Base-by-base conservation (phyloP, 2,888 invertebrate species). In the Luffia ferchaultella region DNA sequence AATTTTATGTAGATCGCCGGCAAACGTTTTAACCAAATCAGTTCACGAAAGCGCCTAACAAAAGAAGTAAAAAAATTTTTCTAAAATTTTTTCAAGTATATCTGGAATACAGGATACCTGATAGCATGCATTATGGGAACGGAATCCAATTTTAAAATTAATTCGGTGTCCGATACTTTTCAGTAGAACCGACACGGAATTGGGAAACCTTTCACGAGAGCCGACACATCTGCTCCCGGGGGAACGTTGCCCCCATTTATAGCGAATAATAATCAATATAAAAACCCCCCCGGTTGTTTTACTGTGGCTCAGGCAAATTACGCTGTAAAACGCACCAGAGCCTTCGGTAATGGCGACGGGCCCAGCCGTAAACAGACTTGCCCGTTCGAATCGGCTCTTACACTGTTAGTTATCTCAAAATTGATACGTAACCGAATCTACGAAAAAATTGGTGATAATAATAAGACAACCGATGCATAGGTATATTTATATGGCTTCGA, bases 161-260 rank as follows among this genome's bases (percentile, higher is more conserved):
- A n/a, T n/a, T n/a, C n/a, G n/a, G n/a, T n/a, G n/a, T 30, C 30
- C 30, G 30, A 30, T 30, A 30, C 12, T 30, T 30, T 30, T 30
- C 12, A 7, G 3, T 30, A 12, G 5, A 30, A 30, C 30, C 30
- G 30, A 7, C 12, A 7, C 12, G 5, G 12, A 30, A 30, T 7
- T 30, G 5, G 30, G 12, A 30, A 30, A 30, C 30, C 30, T 30
- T 30, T 30, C 12, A 30, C 30, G 30, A 30, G 30, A 30, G 3
- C 30, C 30, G 55, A 57, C 57, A 55, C 57, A 55, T 58, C 55
- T 57, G 54, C 54, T 57, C 57, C 47, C 51, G 40, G 47, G 55
- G 53, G 54, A 54, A 52, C 52, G 53, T 30, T 30, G 30, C 30
- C 30, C 30, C 19, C 43, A 50, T 51, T 45, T 52, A 52, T 52